Evolutionary conservation across 2,113 vertebrate genomes (phyloP).

Genomic region (Sander vitreus): DNA sequence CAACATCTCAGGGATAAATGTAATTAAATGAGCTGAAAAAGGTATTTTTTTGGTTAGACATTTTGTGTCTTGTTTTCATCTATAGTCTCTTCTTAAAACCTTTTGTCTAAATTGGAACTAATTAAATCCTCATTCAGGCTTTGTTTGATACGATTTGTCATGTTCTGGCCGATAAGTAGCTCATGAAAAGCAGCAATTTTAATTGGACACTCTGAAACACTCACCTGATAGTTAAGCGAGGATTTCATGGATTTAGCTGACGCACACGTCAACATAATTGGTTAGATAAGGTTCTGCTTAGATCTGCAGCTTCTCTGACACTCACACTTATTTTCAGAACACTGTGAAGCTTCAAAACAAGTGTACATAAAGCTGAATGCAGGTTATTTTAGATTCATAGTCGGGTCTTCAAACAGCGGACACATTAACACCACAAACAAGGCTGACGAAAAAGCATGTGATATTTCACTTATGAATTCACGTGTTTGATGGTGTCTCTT

Average conservation of each 20-base stretch:
- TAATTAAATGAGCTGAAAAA: no score
- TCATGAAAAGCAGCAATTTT: slow-evolving; percentile 37
- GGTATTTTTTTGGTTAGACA: no score
- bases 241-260: slow-evolving; percentile 20
- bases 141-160: background rate
- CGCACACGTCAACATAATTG: slow-evolving; percentile 27
- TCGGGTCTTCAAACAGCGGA: no score
- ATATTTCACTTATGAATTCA: no score
- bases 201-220: slow-evolving; percentile 40
- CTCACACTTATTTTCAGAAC: background rate
- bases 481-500: no score
- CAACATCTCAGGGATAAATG: no score
- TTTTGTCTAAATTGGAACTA: background rate
- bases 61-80: background rate
- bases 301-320: slow-evolving; percentile 3
- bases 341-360: background rate
- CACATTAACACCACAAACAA: no score
- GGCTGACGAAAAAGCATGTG: no score
- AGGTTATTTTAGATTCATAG: background rate
- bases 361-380: background rate
- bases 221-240: background rate
- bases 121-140: background rate
- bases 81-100: background rate
- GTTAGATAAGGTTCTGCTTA: slow-evolving; percentile 38
- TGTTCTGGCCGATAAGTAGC: slow-evolving; percentile 21